Evolutionary conservation across 2,113 vertebrate genomes (phyloP).

Genomic region (Macroglossus sobrinus): DNA sequence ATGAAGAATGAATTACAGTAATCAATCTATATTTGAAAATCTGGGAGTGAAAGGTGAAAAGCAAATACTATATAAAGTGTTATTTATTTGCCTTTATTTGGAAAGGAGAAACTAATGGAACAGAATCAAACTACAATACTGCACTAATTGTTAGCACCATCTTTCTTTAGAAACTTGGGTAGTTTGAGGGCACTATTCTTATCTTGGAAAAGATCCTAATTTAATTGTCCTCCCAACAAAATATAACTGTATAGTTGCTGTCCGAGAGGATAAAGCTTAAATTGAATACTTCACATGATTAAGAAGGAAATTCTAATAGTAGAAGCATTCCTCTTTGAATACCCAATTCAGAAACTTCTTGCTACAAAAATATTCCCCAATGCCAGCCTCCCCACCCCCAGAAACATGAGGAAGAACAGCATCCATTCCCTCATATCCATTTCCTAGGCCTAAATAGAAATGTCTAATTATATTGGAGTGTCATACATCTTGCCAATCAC

Average conservation of each 20-base stretch:
- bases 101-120: neutral
- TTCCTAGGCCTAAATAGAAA: neutral
- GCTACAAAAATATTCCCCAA: neutral
- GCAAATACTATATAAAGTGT: neutral
- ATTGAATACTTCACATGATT: neutral
- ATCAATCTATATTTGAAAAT: neutral
- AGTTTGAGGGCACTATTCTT: neutral
- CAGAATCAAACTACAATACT: neutral
- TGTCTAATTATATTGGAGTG: neutral
- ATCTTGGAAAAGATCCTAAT: neutral
- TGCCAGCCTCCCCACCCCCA: accelerated
- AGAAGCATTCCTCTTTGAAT: neutral
- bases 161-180: neutral
- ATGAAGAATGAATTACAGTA: neutral
- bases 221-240: neutral
- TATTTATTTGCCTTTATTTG: neutral
- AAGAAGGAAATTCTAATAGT: neutral
- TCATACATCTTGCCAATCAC: neutral
- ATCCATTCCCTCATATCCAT: neutral
- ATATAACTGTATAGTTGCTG: neutral
- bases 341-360: neutral
- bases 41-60: neutral
- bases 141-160: neutral
- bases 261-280: neutral
- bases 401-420: neutral